Evolutionary conservation across 1,140 invertebrate genomes (phyloP), one percentile per base, ranked within the genome.

Genomic region (Philopotamus ludificatus): DNA sequence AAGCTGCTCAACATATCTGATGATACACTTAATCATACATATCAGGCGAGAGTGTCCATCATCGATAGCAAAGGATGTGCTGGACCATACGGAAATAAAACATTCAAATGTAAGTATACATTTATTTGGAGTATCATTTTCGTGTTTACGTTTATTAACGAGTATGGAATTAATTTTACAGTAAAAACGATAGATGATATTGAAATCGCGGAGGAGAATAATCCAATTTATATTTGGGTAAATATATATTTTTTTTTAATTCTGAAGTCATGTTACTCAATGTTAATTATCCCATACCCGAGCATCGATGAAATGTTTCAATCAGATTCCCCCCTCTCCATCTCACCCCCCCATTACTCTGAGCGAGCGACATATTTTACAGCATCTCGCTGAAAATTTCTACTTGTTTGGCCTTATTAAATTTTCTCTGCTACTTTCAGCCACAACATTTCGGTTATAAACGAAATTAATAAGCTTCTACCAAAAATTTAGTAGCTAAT

Each of bases 351-450:
- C 12, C 28, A 12, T 4, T n/a, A n/a, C n/a, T n/a, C 28, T 34
- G 28, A 4, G 28, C 28, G 28, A 16, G 4, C 21, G n/a, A 2
- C 18, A 3, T 22, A 20, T 41, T 12, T 7, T 58, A n/a, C 3
- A 12, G 53, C 21, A 15, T 9, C 25, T 47, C 42, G 22, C 20
- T 2, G 26, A 18, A 42, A 60, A 18, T 60, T 60, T 60, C 57
- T 15, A 49, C 57, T 60, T 60, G 57, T 60, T 60, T 60, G n/a
- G 42, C 57, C 57, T 60, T 60, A 60, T 60, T 60, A 60, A 60
- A 60, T 60, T 60, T 60, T 60, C 57, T 42, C 7, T 47, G 57
- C 47, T 22, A 7, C 20, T 39, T 28, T 44, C 41, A 1, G 39
- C 41, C 16, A 3, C 18, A 44, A 60, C 57, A 26, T 60, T 47